A percentile compares a stretch with the other conserved stretches of the same genome.
Conservation (phyloP, 2,888 invertebrate species). For the Cremastobaeus sp. region DNA sequence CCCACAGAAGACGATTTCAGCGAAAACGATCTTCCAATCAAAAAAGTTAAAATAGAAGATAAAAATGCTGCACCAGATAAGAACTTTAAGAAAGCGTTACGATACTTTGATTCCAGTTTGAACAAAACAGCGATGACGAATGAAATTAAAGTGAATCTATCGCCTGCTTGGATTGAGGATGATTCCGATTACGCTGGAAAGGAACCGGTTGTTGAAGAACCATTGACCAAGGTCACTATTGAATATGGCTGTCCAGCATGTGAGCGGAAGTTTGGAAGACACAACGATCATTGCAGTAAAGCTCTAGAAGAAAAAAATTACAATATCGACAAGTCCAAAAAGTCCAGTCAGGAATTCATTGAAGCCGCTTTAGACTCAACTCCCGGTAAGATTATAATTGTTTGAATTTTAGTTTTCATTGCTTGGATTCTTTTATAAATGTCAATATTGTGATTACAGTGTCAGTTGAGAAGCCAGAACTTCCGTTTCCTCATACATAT, state of each 20-base stretch:
- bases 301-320: conserved; percentile 32
- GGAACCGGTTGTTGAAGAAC: conserved; percentile 70
- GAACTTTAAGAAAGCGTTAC: conserved; percentile 69
- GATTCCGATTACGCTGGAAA: conserved; percentile 65
- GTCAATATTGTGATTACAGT: too few relatives aligned
- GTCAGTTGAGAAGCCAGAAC: conserved; percentile 38
- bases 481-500: conserved; percentile 42
- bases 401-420: background rate
- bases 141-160: conserved; percentile 62
- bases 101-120: conserved; percentile 69
- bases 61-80: conserved; percentile 41
- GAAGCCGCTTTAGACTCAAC: conserved; percentile 31
- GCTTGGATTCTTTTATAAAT: too few relatives aligned
- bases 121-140: conserved; percentile 44
- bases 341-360: conserved; percentile 32
- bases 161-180: conserved; percentile 52
- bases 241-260: conserved; percentile 71
- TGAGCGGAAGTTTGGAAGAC: conserved; percentile 64
- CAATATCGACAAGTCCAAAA: conserved; percentile 11
- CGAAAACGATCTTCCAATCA: conserved; percentile 39
- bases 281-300: conserved; percentile 62
- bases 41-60: conserved; percentile 24
- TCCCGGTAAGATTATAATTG: conserved; percentile 23
- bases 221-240: conserved; percentile 69
- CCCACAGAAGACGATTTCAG: conserved; percentile 60